Evolutionary conservation across 2,113 vertebrate species (phyloP), one percentile per base, ranked within the genome.

Genomic region (Myrmecophaga tridactyla): DNA sequence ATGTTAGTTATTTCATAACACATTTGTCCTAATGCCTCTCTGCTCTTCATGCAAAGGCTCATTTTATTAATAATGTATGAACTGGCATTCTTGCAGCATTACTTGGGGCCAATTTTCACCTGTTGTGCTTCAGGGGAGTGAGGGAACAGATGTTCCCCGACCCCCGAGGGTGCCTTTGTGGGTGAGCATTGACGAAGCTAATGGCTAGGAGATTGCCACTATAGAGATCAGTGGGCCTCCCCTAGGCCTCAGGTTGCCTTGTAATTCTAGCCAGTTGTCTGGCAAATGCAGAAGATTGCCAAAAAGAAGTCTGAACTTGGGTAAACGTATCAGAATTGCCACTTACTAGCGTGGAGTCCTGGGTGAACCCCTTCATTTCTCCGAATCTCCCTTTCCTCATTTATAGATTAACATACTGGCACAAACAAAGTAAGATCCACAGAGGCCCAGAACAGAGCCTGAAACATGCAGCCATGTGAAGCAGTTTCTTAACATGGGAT

Each of bases 121-220:
- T 75, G n/a, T 31, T 93, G 62, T 34, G 25, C 63, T 93, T 80
- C 48, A 94, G 87, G 89, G 89, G 70, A 87, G 80, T 43, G 27
- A 85, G 65, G 41, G 43, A 93, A 41, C 83, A 92, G 86, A 87
- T 94, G 73, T 70, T 41, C 11, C 5, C 53, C 53, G 23, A 73
- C 43, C 5, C 15, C 43, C 39, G 39, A 60, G 6, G 23, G 51
- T 67, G 62, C 58, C 83, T 91, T 90, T 91, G 69, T 75, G 63
- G 75, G 86, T 51, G 81, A 65, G 77, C 90, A 90, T 90, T 92
- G 93, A 89, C 0, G 11, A 84, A 76, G 80, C 77, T 86, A 94
- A 92, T 84, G 86, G 36, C 78, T 89, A 62, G n/a, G 43, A 94
- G 48, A 76, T 94, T 96, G 89, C 87, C 91, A 85, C 29, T 62